Percentiles rank a stretch among this genome's conserved stretches.
Evolutionary conservation across 2,113 vertebrate genomes (phyloP).

Genomic region (Formicarius rufipectus): DNA sequence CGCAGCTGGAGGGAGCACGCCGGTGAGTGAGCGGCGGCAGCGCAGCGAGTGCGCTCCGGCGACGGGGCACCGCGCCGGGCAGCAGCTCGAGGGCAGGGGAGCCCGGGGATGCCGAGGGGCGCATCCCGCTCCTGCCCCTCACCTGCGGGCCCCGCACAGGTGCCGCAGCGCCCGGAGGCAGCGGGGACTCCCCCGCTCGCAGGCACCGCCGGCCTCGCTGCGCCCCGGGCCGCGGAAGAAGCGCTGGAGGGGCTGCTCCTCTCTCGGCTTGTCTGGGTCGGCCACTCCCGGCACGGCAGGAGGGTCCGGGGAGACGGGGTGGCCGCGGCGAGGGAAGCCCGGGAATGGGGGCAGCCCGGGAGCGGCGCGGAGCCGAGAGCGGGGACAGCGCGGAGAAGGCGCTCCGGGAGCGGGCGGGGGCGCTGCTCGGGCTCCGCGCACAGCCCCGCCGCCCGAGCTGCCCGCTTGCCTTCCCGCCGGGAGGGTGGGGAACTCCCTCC

Average conservation of each 20-base stretch:
- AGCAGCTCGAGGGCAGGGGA: fast-evolving
- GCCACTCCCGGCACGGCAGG: neutral
- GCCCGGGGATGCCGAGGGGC: neutral
- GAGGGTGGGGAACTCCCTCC: fast-evolving
- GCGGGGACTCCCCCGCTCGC: neutral
- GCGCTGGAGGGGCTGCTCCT: too few relatives aligned
- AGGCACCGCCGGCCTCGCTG: too few relatives aligned
- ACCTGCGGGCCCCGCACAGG: neutral
- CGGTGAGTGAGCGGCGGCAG: fast-evolving
- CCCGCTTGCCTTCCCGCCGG: neutral
- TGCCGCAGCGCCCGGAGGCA: neutral
- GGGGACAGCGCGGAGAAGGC: neutral
- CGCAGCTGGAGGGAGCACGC: fast-evolving
- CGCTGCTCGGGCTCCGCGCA: neutral
- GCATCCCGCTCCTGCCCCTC: neutral
- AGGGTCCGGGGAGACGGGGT: neutral
- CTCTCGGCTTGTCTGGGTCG: neutral
- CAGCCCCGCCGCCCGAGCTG: neutral
- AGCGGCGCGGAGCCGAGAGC: neutral
- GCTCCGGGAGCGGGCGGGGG: neutral
- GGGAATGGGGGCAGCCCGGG: neutral
- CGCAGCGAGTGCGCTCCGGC: neutral
- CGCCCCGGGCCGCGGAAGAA: too few relatives aligned
- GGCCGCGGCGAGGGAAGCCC: too few relatives aligned
- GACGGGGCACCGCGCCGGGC: neutral